phyloP scores from a whole-genome alignment of 2,888 invertebrate genomes.

The Xestoiulus laeticollis region DNA sequence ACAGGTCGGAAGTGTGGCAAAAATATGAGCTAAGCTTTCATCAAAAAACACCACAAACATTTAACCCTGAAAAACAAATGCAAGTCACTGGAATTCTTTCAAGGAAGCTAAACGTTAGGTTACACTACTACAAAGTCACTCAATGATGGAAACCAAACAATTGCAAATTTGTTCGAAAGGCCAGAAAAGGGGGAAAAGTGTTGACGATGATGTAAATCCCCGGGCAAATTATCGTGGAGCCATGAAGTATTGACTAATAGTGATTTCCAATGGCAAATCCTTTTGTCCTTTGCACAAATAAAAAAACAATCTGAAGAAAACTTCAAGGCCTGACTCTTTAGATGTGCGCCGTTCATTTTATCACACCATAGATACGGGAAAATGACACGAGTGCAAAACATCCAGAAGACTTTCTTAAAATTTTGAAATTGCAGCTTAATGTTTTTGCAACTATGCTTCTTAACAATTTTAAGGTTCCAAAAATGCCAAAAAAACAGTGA shows the following conservation, averaged over 20 bases:
- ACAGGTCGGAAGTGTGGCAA: not conserved
- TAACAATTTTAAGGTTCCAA: not conserved
- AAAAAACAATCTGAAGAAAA: slow-evolving; percentile 17
- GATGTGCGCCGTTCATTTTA: not conserved
- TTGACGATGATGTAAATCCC: not conserved
- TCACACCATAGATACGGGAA: too few relatives aligned
- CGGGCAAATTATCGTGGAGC: not conserved
- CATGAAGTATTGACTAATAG: slow-evolving; percentile 29
- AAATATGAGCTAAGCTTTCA: not conserved
- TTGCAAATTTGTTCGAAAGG: slow-evolving; percentile 3
- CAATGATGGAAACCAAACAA: slow-evolving; percentile 39
- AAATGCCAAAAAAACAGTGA: not conserved
- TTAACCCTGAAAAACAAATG: slow-evolving; percentile 52
- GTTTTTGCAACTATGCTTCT: not conserved
- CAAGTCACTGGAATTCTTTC: slow-evolving; percentile 49
- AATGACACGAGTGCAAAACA: too few relatives aligned
- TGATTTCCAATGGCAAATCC: slow-evolving; percentile 7
- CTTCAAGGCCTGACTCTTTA: not conserved
- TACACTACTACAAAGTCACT: slow-evolving; percentile 29
- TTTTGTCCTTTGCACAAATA: not conserved
- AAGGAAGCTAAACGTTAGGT: slow-evolving; percentile 45
- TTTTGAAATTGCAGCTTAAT: too few relatives aligned
- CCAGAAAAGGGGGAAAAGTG: slow-evolving; percentile 34
- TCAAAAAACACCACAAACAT: slow-evolving; percentile 34
- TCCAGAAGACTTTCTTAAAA: too few relatives aligned